Conservation (phyloP, 2,888 invertebrate genomes). For the Epistrophe grossulariae region DNA sequence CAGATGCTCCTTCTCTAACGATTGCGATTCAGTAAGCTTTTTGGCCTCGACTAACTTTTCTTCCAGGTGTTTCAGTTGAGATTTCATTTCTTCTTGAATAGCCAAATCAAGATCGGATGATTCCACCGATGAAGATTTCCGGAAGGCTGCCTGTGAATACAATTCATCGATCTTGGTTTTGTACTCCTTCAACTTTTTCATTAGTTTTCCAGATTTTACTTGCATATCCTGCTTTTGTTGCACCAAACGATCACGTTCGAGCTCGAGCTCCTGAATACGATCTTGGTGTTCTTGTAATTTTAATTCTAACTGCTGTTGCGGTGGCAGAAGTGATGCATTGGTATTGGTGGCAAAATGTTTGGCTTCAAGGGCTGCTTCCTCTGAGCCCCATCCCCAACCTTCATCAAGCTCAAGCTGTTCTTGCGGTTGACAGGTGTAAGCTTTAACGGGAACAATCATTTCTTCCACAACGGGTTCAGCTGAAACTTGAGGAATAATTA, state of each 20-base stretch:
- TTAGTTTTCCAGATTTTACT: slow-evolving; percentile 90
- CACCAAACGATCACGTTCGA: slow-evolving; percentile 86
- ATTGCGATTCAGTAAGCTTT: slow-evolving; percentile 86
- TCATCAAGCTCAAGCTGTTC: slow-evolving; percentile 76
- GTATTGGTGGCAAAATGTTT: slow-evolving; percentile 80
- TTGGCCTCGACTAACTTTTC: slow-evolving; percentile 87
- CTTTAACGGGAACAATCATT: slow-evolving; percentile 85
- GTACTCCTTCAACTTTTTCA: slow-evolving; percentile 93
- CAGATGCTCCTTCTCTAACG: slow-evolving; percentile 88
- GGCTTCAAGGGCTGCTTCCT: slow-evolving; percentile 85
- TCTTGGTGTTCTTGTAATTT: slow-evolving; percentile 86
- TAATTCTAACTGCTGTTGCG: slow-evolving; percentile 79
- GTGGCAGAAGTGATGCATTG: slow-evolving; percentile 77
- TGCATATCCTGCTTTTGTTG: slow-evolving; percentile 88
- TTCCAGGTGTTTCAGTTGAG: slow-evolving; percentile 88
- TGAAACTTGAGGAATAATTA: slow-evolving; percentile 75
- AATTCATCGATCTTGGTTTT: slow-evolving; percentile 87
- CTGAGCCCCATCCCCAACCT: slow-evolving; percentile 84
- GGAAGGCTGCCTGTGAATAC: slow-evolving; percentile 74
- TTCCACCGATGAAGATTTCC: slow-evolving; percentile 78
- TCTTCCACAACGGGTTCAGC: slow-evolving; percentile 81
- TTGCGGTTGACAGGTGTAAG: slow-evolving; percentile 85
- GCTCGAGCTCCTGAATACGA: slow-evolving; percentile 86
- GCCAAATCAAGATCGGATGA: slow-evolving; percentile 88
- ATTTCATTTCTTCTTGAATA: slow-evolving; percentile 92